These are phyloP conservation scores for Drosophila yakuba DNA, from an alignment of 1,140 invertebrate genomes.

Conservation along the genomic window DNA sequence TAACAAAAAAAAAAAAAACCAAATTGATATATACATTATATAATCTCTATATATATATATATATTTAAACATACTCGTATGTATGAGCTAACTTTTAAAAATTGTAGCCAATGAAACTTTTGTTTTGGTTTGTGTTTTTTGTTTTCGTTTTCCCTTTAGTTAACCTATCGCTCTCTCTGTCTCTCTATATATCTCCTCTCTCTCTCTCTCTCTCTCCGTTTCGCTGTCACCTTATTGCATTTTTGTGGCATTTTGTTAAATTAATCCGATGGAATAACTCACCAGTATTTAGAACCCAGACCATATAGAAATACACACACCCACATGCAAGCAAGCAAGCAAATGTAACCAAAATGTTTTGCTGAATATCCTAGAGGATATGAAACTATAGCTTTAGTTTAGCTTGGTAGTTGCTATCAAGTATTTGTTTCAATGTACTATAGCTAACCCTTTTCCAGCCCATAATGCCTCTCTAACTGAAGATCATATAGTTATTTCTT, in stretches of 20 bases:
- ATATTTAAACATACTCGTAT: constrained; percentile 23
- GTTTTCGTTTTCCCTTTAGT: constrained; percentile 20
- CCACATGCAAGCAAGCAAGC: constrained; percentile 61
- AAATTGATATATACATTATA: constrained; percentile 36
- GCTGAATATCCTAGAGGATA: constrained; percentile 15
- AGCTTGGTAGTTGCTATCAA: constrained; percentile 11
- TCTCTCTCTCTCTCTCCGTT: constrained; percentile 5
- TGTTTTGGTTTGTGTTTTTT: constrained; percentile 44
- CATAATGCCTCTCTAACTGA: neutral
- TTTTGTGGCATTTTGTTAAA: constrained; percentile 57
- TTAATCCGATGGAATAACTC: constrained; percentile 15
- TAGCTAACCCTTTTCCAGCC: constrained; percentile 1
- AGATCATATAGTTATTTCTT: neutral
- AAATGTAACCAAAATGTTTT: constrained; percentile 29
- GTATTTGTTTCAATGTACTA: constrained; percentile 19
- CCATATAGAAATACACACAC: constrained; percentile 22
- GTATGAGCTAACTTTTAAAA: constrained; percentile 33
- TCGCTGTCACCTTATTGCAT: constrained; percentile 47
- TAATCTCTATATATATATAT: constrained; percentile 28
- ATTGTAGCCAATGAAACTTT: constrained; percentile 30
- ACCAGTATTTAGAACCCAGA: constrained; percentile 29
- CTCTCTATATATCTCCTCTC: neutral
- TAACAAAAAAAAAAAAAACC: constrained; percentile 28
- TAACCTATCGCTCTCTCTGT: constrained; percentile 18
- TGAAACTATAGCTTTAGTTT: constrained; percentile 19